Percentiles rank a stretch among this genome's conserved stretches.
phyloP scores from a whole-genome alignment of 1,140 invertebrate species.

The Metaphire vulgaris region DNA sequence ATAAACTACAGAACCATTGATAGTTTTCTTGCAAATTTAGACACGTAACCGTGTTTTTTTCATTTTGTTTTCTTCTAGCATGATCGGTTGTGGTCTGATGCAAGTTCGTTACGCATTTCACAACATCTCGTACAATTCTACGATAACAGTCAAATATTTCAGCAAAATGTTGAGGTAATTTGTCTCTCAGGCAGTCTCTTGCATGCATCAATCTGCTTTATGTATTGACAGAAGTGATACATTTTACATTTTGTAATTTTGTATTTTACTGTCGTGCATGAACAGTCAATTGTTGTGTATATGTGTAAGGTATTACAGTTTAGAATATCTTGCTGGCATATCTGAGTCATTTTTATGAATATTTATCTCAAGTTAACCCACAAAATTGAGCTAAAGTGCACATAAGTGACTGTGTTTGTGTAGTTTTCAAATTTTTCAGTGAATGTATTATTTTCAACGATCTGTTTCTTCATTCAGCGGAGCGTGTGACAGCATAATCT shows the following conservation, averaged over 20 bases:
- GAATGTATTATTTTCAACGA: too few species aligned
- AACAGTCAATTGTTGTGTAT: too few species aligned
- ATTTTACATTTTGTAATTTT: background rate
- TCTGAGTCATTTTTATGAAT: too few species aligned
- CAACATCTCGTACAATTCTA: constrained; percentile 95
- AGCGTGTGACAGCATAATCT: constrained; percentile 84
- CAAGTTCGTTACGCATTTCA: constrained; percentile 93
- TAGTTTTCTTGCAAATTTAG: too few species aligned
- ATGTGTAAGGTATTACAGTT: too few species aligned
- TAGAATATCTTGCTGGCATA: too few species aligned
- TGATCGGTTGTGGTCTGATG: constrained; percentile 95
- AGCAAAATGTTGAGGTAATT: constrained; percentile 80
- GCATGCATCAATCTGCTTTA: background rate
- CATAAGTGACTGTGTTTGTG: too few species aligned
- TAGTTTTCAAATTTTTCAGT: too few species aligned
- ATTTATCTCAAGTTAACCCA: too few species aligned
- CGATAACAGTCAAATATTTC: constrained; percentile 94
- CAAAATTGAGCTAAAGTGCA: too few species aligned
- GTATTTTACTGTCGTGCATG: background rate
- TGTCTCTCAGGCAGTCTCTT: background rate
- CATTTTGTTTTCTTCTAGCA: constrained; percentile 61
- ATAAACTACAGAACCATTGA: too few species aligned
- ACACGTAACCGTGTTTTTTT: too few species aligned
- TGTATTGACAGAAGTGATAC: background rate
- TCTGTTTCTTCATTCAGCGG: constrained; percentile 41